These are phyloP conservation scores for Propithecus deckenii DNA, from an alignment of 2,797 vertebrate genomes.

Conservation along the genomic window DNA sequence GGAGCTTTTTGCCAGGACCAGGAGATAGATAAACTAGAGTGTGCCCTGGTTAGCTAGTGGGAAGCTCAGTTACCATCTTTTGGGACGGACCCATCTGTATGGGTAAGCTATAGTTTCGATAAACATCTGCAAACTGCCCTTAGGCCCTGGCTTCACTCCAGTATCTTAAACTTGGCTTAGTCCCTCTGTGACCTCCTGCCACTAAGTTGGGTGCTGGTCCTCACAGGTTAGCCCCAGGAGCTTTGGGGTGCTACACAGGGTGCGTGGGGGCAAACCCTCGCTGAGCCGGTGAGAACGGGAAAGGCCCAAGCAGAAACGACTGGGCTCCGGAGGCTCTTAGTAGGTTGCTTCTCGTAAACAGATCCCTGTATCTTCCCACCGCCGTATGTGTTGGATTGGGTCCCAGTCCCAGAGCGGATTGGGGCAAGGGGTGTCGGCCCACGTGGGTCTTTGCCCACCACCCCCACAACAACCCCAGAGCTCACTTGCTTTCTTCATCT, in stretches of 20 bases:
- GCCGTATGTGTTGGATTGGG: fast-evolving
- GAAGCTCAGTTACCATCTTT: neutral
- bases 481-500: neutral
- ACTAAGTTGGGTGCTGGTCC: conserved; percentile 79
- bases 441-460: fast-evolving
- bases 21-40: neutral
- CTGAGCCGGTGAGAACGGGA: neutral
- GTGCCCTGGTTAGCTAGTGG: neutral
- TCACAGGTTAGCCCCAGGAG: conserved; percentile 91
- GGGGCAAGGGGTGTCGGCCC: neutral
- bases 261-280: neutral
- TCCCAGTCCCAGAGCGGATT: neutral
- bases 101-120: neutral
- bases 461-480: too few relatives aligned
- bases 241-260: conserved; percentile 90
- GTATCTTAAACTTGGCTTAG: neutral
- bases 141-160: neutral
- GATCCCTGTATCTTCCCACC: too few relatives aligned
- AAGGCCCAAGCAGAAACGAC: neutral
- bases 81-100: neutral
- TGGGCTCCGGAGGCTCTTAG: neutral
- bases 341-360: neutral
- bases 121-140: neutral
- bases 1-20: neutral
- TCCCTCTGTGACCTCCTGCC: neutral